Base-by-base conservation (phyloP, 2,113 vertebrate genomes). In the Hippocampus guttulatus region DNA sequence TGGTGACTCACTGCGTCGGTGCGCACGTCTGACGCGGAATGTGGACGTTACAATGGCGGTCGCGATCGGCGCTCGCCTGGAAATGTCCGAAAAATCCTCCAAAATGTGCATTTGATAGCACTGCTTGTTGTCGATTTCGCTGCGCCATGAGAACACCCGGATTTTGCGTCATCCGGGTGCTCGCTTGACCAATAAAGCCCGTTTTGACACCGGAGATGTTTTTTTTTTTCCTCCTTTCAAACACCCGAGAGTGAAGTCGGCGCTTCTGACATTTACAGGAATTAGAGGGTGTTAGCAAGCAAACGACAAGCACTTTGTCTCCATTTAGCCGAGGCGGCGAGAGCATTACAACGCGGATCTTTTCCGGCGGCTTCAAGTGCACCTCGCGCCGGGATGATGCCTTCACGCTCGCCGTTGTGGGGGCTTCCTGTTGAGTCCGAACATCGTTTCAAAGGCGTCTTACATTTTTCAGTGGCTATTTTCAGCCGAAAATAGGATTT, bases 241-340 rank as follows among this genome's bases (percentile, higher is more conserved):
- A 55, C 5, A 33, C 23, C 70, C 3, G 7, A 41, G 41, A 65
- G 64, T 43, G 27, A 68, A 65, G 45, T 4, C 1, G 25, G 64
- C 25, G 21, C 33, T 65, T 15, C 75, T 70, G 87, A 88, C 86
- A 89, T 88, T 89, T 87, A 74, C 74, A 57, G 70, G 82, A 85
- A 83, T 87, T 85, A 87, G 67, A 61, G 60, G 73, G 74, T 70
- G 76, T 85, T 78, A 77, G 68, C 47, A 70, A 78, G 7, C 43
- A 83, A 78, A 84, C 75, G 82, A 88, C 83, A 85, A 80, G 62
- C 75, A 51, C 83, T 85, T 87, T 88, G 84, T 88, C 79, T 85
- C 74, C 12, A 67, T 80, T 84, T 78, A 80, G 77, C 68, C 20
- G 5, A 69, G 77, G 81, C 65, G 58, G 3, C 3, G 38, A 33